Evolutionary conservation across 2,888 invertebrate genomes (phyloP), one percentile per base, ranked within the genome.

Genomic region (Gandaritis pyraliata): DNA sequence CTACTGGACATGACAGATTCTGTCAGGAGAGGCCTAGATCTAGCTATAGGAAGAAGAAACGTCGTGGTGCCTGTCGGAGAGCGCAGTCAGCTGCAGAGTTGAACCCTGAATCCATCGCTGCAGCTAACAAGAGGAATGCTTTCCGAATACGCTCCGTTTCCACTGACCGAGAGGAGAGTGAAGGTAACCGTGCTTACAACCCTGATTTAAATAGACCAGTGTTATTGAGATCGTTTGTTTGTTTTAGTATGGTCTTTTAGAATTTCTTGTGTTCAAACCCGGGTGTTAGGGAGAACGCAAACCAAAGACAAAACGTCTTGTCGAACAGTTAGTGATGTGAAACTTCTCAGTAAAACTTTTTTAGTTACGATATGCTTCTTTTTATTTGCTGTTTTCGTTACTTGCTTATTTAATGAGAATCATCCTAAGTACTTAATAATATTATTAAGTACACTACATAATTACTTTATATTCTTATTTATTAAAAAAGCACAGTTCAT

Each of bases 1-100:
- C 95, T 1, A 97, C 96, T 7, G 97, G 96, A 0, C 97, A 97
- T 75, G 97, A 97, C 76, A 92, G 96, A 72, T 97, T 96, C 81
- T 96, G 95, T 74, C 95, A 95, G 77, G 94, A 95, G 61, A 77
- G 95, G 0, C 92, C 94, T 0, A 80, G 92, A 64, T 85, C 90
- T 0, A 92, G 88, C 58, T 92, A 90, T 30, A 85, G 88, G 75
- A 91, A 92, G 83, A 93, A 91, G 79, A 93, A 94, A 80, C 93
- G 90, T 46, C 91, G 90, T 36, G 93, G 93, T 13, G 93, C 94
- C n/a, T 93, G 94, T 64, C 90, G 94, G 62, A 87, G 95, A 61
- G 94, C 95, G 23, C 95, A 95, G 81, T 95, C 95, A 11, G 95
- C 95, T 0, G 94, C 94, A 2, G 95, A 95, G 77, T 90, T 95